Percentiles rank a stretch among this genome's conserved stretches.
These are phyloP conservation scores for Cassiopea andromeda DNA, from an alignment of 30 jellyfish, hydroid and myxozoan species.

Conservation along the genomic window DNA sequence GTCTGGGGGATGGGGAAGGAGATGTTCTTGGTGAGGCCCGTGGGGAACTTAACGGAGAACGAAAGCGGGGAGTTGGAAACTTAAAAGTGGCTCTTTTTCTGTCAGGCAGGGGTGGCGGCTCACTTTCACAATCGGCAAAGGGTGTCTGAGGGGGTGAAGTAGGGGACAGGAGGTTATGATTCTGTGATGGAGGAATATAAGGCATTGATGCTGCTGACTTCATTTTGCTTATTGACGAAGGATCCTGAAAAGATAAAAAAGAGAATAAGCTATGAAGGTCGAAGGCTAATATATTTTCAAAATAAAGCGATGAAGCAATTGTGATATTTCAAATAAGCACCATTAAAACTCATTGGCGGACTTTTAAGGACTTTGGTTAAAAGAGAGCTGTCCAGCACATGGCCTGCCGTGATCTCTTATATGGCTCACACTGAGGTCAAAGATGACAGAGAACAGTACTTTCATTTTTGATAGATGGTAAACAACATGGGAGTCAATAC, in stretches of 20 bases:
- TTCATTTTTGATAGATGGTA: no score
- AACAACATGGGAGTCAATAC: no score
- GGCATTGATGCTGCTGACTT: neutral
- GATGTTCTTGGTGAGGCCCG: conserved; percentile 82
- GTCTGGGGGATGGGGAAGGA: conserved; percentile 85
- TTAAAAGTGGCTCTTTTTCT: conserved; percentile 75
- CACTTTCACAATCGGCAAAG: conserved; percentile 37
- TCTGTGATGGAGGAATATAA: neutral
- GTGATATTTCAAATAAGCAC: no score
- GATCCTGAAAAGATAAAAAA: conserved; percentile 28
- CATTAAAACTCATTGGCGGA: no score
- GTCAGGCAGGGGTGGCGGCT: conserved; percentile 95
- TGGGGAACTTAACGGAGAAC: conserved; percentile 91
- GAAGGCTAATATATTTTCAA: no score
- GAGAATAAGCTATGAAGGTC: neutral
- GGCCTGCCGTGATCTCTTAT: no score
- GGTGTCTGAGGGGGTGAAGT: conserved; percentile 78
- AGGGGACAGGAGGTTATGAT: conserved; percentile 45
- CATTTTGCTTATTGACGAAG: neutral
- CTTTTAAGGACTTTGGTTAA: no score
- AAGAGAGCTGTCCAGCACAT: no score
- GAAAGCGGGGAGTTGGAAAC: conserved; percentile 56
- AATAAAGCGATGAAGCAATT: no score
- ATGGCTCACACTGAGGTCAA: no score
- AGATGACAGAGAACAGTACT: no score